Evolutionary conservation across 2,797 vertebrate genomes (phyloP).

Genomic region (Silurus aristotelis): DNA sequence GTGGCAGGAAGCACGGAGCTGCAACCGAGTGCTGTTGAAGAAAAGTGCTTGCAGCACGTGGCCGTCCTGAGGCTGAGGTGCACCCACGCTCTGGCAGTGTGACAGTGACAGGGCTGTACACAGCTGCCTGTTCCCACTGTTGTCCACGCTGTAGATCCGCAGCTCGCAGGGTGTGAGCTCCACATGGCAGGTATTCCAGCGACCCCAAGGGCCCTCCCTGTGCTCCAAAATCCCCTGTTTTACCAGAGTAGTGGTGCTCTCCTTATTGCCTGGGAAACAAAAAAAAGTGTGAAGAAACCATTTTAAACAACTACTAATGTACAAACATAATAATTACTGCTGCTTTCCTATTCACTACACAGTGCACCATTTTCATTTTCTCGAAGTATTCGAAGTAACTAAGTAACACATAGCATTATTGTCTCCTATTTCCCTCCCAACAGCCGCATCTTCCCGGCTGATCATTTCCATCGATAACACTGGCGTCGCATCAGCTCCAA

Average conservation of each 20-base stretch:
- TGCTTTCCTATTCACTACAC: neutral
- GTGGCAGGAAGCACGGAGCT: slow-evolving; percentile 84
- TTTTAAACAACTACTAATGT: neutral
- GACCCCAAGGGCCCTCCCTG: slow-evolving; percentile 82
- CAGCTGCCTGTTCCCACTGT: slow-evolving; percentile 87
- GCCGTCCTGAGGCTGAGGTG: slow-evolving; percentile 78
- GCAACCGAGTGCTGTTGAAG: slow-evolving; percentile 86
- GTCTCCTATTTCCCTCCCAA: slow-evolving; percentile 25
- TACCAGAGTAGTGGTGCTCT: slow-evolving; percentile 80
- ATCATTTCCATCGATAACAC: slow-evolving; percentile 17
- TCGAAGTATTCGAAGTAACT: neutral
- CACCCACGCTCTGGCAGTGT: slow-evolving; percentile 87
- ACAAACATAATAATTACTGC: neutral
- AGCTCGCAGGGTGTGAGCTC: slow-evolving; percentile 90
- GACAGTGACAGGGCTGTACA: slow-evolving; percentile 84
- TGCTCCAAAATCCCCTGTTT: slow-evolving; percentile 92
- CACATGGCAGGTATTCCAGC: slow-evolving; percentile 87
- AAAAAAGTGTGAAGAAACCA: neutral
- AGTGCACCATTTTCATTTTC: neutral
- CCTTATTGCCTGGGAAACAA: slow-evolving; percentile 76
- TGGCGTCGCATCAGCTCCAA: neutral
- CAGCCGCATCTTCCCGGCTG: slow-evolving; percentile 7
- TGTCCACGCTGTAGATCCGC: slow-evolving; percentile 85
- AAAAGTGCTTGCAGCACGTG: slow-evolving; percentile 86
- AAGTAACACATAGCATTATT: slow-evolving; percentile 1